Base-by-base conservation (phyloP, 2,888 invertebrate species). In the Drosophila pseudotakahashii region DNA sequence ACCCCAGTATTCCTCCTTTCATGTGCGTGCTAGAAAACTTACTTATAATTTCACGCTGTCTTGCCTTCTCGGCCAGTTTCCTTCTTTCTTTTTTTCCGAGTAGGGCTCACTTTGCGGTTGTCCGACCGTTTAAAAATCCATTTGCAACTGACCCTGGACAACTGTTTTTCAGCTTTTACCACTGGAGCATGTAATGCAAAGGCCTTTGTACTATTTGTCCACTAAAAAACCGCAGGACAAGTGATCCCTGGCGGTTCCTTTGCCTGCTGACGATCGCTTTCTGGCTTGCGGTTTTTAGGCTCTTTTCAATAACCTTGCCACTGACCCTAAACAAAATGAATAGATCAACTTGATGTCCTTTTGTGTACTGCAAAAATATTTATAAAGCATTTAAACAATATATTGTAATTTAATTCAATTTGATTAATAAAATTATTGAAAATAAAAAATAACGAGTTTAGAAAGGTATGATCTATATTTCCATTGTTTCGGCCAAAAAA, bases 81-180 rank as follows among this genome's bases (percentile, higher is more conserved):
- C 13, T 16, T 10, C 10, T 11, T 11, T 10, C 7, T 45, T 11
- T 11, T 10, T 10, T 45, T 45, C 11, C 14, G 7, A 48, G 26
- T 7, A 7, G 16, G 32, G 16, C 7, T 39, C n/a, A n/a, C 32
- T 48, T 52, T 76, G 78, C 60, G 86, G 81, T 76, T 68, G 23
- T 32, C 19, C 19, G 39, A 54, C 62, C 75, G 79, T 87, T 83
- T 83, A 87, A 81, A 87, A 84, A 79, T 75, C 74, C 81, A 83
- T 83, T 83, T 85, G 61, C 73, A 64, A 73, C 66, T 73, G 73
- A 73, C 64, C 72, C 64, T 59, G 58, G 71, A 73, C 54, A 72
- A 71, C 54, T 63, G 53, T 53, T 32, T 14, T 7, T 32, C 30
- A 0, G n/a, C 7, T 14, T n/a, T 37, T n/a, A 6, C 42, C 70